Base-by-base conservation (phyloP, 2,888 invertebrate genomes). In the Adineta ricciae region DNA sequence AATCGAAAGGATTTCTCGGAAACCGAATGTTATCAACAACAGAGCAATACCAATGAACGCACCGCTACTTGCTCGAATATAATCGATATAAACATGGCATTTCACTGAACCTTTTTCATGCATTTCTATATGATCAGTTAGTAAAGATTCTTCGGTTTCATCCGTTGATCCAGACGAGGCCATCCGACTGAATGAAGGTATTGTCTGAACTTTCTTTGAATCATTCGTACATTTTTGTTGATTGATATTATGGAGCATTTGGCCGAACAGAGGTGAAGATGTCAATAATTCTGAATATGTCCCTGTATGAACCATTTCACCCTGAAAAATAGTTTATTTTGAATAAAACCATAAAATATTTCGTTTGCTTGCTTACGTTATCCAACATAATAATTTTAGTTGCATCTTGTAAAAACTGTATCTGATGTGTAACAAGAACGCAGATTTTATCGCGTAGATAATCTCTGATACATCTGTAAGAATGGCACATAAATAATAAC, bases 401-500 rank as follows among this genome's bases (percentile, higher is more conserved):
- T 2, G 91, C 91, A 38, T 88, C 88, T 84, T 89, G 88, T 52
- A 92, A 87, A 87, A 94, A 95, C 89, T 95, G 95, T 84, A 95
- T 90, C 89, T 95, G 95, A 91, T 96, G 95, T 0, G 95, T 95
- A 7, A 95, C 93, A 85, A 95, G 90, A 83, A 95, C 92, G 0
- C 94, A 93, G 16, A 94, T 93, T 89, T 94, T 94, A n/a, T 92
- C 92, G 73, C 91, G 91, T 85, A 95, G 90, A 88, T 93, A 93
- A 92, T 87, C 93, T 86, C 89, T 90, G 85, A 78, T 78, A 4
- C 24, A 78, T 78, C 78, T 78, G 24, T 7, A 19, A 32, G 5
- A 38, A 8, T 14, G 21, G 2, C 11, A 11, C 11, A 46, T 46
- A 5, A 32, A 21, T 1, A 73, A 7, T n/a, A 36, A 21, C 36